Evolutionary conservation across 2,888 invertebrate genomes (phyloP).

Genomic region (Eulithis prunata): DNA sequence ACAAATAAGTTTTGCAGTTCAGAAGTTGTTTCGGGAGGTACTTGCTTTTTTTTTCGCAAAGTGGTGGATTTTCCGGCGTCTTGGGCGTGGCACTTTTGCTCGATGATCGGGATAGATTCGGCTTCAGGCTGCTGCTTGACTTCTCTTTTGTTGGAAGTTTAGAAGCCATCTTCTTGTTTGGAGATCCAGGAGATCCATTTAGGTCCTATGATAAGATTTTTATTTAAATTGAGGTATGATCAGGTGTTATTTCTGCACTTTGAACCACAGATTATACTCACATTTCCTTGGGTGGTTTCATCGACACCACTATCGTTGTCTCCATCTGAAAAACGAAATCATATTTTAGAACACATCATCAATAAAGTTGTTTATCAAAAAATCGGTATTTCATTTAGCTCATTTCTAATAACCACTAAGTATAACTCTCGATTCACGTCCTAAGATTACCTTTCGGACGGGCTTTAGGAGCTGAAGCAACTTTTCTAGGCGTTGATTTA

Average conservation of each 20-base stretch:
- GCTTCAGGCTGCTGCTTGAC: slow-evolving; percentile 77
- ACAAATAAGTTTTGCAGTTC: not conserved
- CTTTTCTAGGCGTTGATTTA: slow-evolving; percentile 74
- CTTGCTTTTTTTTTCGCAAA: slow-evolving; percentile 89
- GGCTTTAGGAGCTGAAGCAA: slow-evolving; percentile 71
- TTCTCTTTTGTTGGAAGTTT: slow-evolving; percentile 81
- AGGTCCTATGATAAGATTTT: slow-evolving; percentile 68
- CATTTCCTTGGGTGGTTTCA: slow-evolving; percentile 92
- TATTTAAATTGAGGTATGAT: not conserved
- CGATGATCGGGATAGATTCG: slow-evolving; percentile 83
- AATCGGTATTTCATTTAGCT: slow-evolving; percentile 62
- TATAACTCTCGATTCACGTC: not conserved
- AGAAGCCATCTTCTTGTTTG: slow-evolving; percentile 88
- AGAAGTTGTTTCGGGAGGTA: slow-evolving; percentile 16
- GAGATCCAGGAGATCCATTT: slow-evolving; percentile 89
- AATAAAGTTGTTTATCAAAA: not conserved
- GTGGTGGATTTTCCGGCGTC: slow-evolving; percentile 87
- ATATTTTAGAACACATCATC: not conserved
- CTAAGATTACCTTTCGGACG: slow-evolving; percentile 73
- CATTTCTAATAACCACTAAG: slow-evolving; percentile 55
- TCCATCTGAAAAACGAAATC: slow-evolving; percentile 86
- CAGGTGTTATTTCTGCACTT: not conserved
- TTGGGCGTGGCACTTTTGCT: slow-evolving; percentile 86
- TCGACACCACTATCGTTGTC: slow-evolving; percentile 93
- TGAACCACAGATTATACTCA: slow-evolving; percentile 71